Base-by-base conservation (phyloP, 2,113 vertebrate species). In the Proteles cristata region DNA sequence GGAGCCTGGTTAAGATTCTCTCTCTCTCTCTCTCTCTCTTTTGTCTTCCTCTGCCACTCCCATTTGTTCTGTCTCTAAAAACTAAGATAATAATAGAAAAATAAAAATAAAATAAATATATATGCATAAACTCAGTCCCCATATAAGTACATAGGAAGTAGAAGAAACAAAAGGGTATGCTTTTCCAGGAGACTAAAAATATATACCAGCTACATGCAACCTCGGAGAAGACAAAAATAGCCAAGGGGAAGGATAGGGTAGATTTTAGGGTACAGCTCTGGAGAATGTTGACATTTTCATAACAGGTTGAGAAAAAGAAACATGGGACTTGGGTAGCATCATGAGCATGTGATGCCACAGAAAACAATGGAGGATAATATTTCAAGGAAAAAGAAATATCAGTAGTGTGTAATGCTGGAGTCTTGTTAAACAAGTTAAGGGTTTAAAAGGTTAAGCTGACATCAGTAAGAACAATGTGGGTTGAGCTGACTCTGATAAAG, bases 381-480 rank as follows among this genome's bases (percentile, higher is more conserved):
- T 65, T 91, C 15, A 28, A 82, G 48, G 2, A n/a, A 17, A 21
- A 39, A 48, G 31, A 28, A 50, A 17, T 35, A 21, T 12, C 23
- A 66, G 14, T 6, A 21, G 35, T 33, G 16, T 17, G 12, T 9
- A 31, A 21, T 53, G 23, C 28, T 66, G 21, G 61, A 79, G 2
- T 26, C 5, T 39, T 74, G 2, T 21, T 87, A 53, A 35, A 0
- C 28, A 53, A 50, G 16, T 35, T 45, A 12, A 3, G 6, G 7
- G 26, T 79, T 63, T 73, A 33, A 87, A 86, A 50, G 26, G 19
- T 39, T 63, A 50, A 68, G 15, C 21, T 50, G 26, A 19, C 2
- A 0, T 50, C 45, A 16, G 0, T 48, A 7, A 53, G 25, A 8
- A 48, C 4, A 28, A 0, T 15, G 6, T 48, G 12, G 1, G 43